Evolutionary conservation across 2,113 vertebrate genomes (phyloP).

Genomic region (Hystrix brachyura): DNA sequence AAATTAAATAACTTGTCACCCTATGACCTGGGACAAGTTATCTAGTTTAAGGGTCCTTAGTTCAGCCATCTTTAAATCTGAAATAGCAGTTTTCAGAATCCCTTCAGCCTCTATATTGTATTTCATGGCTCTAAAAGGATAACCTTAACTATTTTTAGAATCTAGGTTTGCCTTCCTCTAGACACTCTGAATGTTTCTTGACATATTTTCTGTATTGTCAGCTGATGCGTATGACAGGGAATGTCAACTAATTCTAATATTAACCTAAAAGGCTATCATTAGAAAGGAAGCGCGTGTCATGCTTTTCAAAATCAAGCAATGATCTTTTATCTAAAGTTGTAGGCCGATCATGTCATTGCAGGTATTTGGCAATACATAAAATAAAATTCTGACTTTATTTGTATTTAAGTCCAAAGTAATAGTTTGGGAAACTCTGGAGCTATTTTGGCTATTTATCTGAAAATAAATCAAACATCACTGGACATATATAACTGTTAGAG

Average conservation of each 20-base stretch:
- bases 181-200: conserved; percentile 50
- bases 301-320: conserved; percentile 56
- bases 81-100: conserved; percentile 50
- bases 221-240: conserved; percentile 65
- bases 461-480: background rate
- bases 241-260: conserved; percentile 59
- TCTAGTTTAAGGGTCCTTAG: conserved; percentile 14
- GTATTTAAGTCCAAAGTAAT: background rate
- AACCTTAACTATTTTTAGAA: conserved; percentile 70
- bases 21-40: conserved; percentile 38
- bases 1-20: conserved; percentile 25
- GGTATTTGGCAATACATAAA: conserved; percentile 31
- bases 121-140: conserved; percentile 60
- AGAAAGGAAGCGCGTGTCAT: conserved; percentile 43
- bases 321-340: background rate
- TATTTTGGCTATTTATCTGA: conserved; percentile 37
- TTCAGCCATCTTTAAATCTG: conserved; percentile 48
- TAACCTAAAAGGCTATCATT: conserved; percentile 58
- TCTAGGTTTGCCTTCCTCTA: conserved; percentile 47
- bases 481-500: background rate
- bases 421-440: background rate
- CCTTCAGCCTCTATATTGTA: conserved; percentile 52
- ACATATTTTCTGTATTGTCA: conserved; percentile 60
- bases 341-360: background rate
- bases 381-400: conserved; percentile 26